Base-by-base conservation (phyloP, 2,797 vertebrate species). In the Huso huso region DNA sequence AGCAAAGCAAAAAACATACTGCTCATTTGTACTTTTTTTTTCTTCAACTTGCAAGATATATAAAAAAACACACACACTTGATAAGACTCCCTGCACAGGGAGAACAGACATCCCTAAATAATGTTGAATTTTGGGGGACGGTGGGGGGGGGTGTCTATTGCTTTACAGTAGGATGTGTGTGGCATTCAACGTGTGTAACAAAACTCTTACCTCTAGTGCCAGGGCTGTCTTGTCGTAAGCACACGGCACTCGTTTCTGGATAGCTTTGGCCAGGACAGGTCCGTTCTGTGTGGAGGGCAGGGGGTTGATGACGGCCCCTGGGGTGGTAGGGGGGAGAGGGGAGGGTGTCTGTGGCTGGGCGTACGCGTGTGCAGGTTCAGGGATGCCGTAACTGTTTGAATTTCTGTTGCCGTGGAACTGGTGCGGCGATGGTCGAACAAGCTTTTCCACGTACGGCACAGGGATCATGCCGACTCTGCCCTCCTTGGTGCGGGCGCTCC, bases 181-280 rank as follows among this genome's bases (percentile, higher is more conserved):
- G 37, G 37, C 37, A 37, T 37, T 37, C 37, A 37, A 37, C 37
- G 3, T 37, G 37, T 37, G 37, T 37, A 37, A 37, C 37, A 51
- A 65, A 69, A 66, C 8, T 52, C 70, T 77, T 92, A 99, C 97
- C 94, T 99, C 95, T 69, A 99, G 81, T 63, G 97, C 94, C 70
- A 99, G 87, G 1, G 97, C 96, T 0, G 96, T 99, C 83, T 99
- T 99, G 83, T 99, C 97, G 10, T 99, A 99, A 80, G 96, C 97
- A 74, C 96, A 99, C 3, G 96, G 96, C 61, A 99, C 97, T 82
- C 96, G 85, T 86, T 97, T 98, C 88, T 99, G 97, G 81, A 97
- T 93, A 71, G 95, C 97, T 85, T 94, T 96, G 7, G 96, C 97
- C 89, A 92, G 93, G 81, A 98, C 92, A 0, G 97, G 96, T 78